Evolutionary conservation across 2,113 vertebrate species (phyloP), one percentile per base, ranked within the genome.

Genomic region (Sapayoa aenigma): DNA sequence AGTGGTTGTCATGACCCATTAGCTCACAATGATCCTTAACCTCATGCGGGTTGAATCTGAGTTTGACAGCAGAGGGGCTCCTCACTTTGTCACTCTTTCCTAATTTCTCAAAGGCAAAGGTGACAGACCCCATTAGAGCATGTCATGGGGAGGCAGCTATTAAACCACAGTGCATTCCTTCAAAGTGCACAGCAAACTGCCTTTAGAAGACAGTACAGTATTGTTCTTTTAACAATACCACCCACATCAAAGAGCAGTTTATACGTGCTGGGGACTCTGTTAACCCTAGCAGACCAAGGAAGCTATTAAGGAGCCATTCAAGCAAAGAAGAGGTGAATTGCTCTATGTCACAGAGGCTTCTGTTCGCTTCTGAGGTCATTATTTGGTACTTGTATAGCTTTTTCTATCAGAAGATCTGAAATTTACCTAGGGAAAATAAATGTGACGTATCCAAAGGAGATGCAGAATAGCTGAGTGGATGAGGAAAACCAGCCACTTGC

Each of bases 161-260:
- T 78, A 93, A 78, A 42, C 41, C 42, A n/a, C 42, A 87, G 39
- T 46, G 44, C 55, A 56, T 93, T 77, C 79, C 63, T 94, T 80
- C 47, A 27, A 66, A 90, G 69, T 42, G 62, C 53, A 39, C 6
- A 21, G 47, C 71, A 59, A 82, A 84, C 39, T 92, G 79, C 60
- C 75, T 87, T 60, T 25, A 35, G 47, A 55, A 92, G 63, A 92
- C 86, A 35, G 35, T 73, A 12, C 27, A 22, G 33, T 31, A 78
- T 95, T 95, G 69, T 92, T 89, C 89, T 94, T 94, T 75, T 52
- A 84, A 80, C 75, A 80, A 60, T 75, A 65, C 94, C 91, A 93
- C 93, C 91, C 93, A 87, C 84, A 71, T 75, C 2, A 84, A 86
- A 78, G 60, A 42, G 52, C 31, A 53, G 37, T 33, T 92, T 84